Base-by-base conservation (phyloP, 2,888 invertebrate genomes). In the Sericinus montela region DNA sequence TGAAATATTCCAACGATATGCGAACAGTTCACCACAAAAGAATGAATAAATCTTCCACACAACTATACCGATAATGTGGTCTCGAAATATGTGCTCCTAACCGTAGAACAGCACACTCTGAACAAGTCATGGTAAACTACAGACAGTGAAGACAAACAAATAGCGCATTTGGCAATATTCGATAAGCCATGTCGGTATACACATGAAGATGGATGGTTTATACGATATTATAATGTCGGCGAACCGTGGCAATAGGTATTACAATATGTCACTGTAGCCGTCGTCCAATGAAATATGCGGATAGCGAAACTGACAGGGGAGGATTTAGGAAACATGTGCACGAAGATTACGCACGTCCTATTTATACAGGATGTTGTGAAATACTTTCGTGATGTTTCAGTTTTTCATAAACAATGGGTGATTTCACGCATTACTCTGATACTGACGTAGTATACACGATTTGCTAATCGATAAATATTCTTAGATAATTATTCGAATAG, bases 231-330 rank as follows among this genome's bases (percentile, higher is more conserved):
- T 9, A 25, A 16, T 37, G 23, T 36, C 40, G 35, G 29, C 25
- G 13, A 38, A 47, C 41, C 36, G 36, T 14, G 47, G 40, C 34
- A 47, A 19, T 35, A 54, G 57, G 56, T 59, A 59, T 55, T 54
- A 56, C 54, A 54, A 55, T 52, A 49, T 48, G 45, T 52, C 53
- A 51, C 51, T 58, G 60, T 49, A 46, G 41, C 48, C 63, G 66
- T 58, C 66, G 51, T 53, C 19, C 59, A 58, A 60, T 56, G 60
- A 63, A 65, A 67, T 67, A 69, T 60, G 55, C 51, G 62, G 64
- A 61, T 63, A 55, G 58, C 54, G 52, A 40, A 13, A 55, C 56
- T 60, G 68, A 65, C 67, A 61, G 48, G 46, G 40, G 45, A 61
- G 66, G 64, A 67, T 66, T 60, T 39, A 46, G 52, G 49, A 42